Evolutionary conservation across 1,140 invertebrate species (phyloP).

Genomic region (Atta colombica): DNA sequence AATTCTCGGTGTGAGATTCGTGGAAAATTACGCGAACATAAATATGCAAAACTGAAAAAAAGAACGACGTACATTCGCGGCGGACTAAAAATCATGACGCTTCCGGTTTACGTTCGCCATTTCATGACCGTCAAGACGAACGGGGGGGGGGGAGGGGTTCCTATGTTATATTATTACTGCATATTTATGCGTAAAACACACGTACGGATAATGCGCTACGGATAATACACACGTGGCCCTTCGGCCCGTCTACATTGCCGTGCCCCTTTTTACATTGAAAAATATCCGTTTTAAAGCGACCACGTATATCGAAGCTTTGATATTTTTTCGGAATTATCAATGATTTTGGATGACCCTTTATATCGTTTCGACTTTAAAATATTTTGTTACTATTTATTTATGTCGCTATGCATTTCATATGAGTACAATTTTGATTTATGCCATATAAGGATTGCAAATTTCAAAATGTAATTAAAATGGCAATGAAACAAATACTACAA

Average conservation of each 20-base stretch:
- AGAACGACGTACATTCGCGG: slow-evolving; percentile 60
- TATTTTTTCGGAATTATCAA: slow-evolving; percentile 52
- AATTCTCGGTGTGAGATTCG: slow-evolving; percentile 26
- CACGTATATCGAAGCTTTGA: not conserved
- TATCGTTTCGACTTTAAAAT: slow-evolving; percentile 34
- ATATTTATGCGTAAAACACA: slow-evolving; percentile 73
- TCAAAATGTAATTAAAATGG: slow-evolving; percentile 41
- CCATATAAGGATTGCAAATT: slow-evolving; percentile 44
- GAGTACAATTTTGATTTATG: slow-evolving; percentile 11
- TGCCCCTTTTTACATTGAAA: slow-evolving; percentile 55
- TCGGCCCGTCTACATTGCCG: slow-evolving; percentile 21
- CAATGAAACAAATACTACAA: slow-evolving; percentile 36
- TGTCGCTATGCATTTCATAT: slow-evolving; percentile 5
- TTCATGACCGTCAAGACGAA: slow-evolving; percentile 41
- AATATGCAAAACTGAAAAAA: slow-evolving; percentile 61
- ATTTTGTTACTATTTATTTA: slow-evolving; percentile 33
- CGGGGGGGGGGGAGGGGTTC: not conserved
- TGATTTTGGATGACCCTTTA: slow-evolving; percentile 49
- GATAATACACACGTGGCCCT: slow-evolving; percentile 45
- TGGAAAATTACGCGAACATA: slow-evolving; percentile 45
- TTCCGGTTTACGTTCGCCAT: slow-evolving; percentile 69
- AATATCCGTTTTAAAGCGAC: slow-evolving; percentile 59
- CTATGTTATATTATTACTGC: slow-evolving; percentile 66
- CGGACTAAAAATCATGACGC: slow-evolving; percentile 67
- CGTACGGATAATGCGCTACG: slow-evolving; percentile 58